Percentiles rank a stretch among this genome's conserved stretches.
Conservation (phyloP, 2,888 invertebrate species). For the Stenurella melanura region DNA sequence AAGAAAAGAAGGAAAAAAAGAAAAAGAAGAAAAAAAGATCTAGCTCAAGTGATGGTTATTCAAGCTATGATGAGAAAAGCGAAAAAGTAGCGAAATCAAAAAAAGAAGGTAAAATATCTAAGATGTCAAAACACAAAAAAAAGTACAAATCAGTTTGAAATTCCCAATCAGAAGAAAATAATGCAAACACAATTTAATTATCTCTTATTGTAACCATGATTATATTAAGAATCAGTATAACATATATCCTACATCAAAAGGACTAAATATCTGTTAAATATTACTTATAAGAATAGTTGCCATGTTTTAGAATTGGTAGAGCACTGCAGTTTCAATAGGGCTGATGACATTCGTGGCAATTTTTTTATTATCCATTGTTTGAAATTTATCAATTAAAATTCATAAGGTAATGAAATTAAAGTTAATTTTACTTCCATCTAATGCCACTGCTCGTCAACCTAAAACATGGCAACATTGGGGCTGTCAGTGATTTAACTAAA, state of each 20-base stretch:
- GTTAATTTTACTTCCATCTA: no score
- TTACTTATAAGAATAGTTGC: no score
- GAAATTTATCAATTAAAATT: no score
- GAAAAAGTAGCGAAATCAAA: neutral
- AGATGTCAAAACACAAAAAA: conserved; percentile 2
- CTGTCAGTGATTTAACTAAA: no score
- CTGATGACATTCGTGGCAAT: no score
- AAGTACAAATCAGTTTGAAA: neutral
- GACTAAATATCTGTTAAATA: no score
- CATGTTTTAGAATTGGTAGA: no score
- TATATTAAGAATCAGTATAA: neutral
- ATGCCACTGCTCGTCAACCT: no score
- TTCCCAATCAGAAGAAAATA: neutral
- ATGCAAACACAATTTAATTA: neutral
- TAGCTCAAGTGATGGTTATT: conserved; percentile 41
- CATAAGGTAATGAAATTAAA: no score
- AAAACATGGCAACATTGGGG: no score
- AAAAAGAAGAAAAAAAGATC: conserved; percentile 52
- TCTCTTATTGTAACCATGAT: neutral
- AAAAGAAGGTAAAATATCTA: neutral
- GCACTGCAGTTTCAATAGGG: no score
- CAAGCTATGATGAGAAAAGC: conserved; percentile 29
- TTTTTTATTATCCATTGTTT: no score
- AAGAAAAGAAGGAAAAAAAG: conserved; percentile 50
- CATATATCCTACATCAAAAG: neutral